Base-by-base conservation (phyloP, 2,797 vertebrate genomes). In the Pagetopsis macropterus region DNA sequence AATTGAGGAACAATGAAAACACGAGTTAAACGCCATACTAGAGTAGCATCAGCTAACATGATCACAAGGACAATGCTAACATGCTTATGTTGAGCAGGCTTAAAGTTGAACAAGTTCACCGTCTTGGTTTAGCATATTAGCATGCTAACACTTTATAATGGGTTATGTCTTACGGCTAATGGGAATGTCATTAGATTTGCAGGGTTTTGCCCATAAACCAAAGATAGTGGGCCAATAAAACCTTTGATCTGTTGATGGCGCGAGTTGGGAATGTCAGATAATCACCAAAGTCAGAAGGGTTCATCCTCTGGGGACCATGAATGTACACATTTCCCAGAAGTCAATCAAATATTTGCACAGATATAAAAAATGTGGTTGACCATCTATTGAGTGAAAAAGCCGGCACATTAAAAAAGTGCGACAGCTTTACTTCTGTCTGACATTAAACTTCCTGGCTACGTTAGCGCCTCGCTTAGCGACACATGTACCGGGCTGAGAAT, bases 401-500 rank as follows among this genome's bases (percentile, higher is more conserved):
- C 16, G 9, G 5, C 11, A 21, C 4, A 23, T 5, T 45, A 21
- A 15, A 43, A 43, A 56, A 21, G 14, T 9, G 10, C 49, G 0
- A 16, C 3, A 58, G 43, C 55, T 69, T 59, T 11, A 33, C 3
- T 37, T 46, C 9, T 10, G n/a, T 40, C 54, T 17, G 19, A 19
- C 45, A 59, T 19, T n/a, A 49, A 31, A 46, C 50, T 40, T 37
- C 33, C 16, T 0, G 33, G 9, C 17, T 1, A 11, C 9, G 13
- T 58, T 5, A 0, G 0, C 3, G 17, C 8, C 23, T 58, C 0
- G 17, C 46, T 64, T 44, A 2, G 23, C 55, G 44, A 4, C 21
- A 64, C 46, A 50, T 44, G 60, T 48, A 27, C 50, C 8, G 55
- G 67, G 65, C 27, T 10, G 49, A 73, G 49, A 60, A 56, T 51